A percentile compares a stretch with the other conserved stretches of the same genome.
Conservation (phyloP, 2,888 invertebrate genomes). For the Pristionchus entomophagus region DNA sequence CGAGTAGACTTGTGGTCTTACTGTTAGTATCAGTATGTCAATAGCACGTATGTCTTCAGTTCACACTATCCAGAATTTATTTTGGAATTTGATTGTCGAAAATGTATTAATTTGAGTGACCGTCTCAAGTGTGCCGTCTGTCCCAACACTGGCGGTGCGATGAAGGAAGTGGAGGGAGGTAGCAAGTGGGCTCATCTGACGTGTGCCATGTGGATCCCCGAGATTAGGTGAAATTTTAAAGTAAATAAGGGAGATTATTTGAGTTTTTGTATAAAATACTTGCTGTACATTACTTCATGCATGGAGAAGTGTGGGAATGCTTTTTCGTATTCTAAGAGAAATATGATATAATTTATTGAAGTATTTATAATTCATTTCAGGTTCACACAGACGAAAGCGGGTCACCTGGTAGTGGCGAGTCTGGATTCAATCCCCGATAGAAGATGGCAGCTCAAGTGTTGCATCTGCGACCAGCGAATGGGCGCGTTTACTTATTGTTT, state of each 20-base stretch:
- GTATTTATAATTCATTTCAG: too few relatives aligned
- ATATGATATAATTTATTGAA: too few relatives aligned
- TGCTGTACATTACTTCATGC: too few relatives aligned
- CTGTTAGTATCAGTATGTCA: too few relatives aligned
- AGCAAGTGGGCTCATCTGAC: constrained; percentile 98
- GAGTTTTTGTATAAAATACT: too few relatives aligned
- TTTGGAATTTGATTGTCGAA: too few relatives aligned
- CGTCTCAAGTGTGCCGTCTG: constrained; percentile 94
- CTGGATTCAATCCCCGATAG: constrained; percentile 92
- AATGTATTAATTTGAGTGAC: constrained; percentile 51
- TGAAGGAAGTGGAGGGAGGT: constrained; percentile 95
- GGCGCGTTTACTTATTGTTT: too few relatives aligned
- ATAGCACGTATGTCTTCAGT: too few relatives aligned
- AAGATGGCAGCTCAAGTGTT: constrained; percentile 82
- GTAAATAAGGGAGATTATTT: too few relatives aligned
- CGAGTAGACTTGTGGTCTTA: not conserved
- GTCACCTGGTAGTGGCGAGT: constrained; percentile 97
- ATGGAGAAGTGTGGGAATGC: too few relatives aligned
- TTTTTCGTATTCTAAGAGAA: too few relatives aligned
- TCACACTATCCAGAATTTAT: too few relatives aligned
- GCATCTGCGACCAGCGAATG: constrained; percentile 90
- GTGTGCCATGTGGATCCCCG: constrained; percentile 98
- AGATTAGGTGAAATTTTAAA: constrained; percentile 77
- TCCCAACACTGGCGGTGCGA: constrained; percentile 95
- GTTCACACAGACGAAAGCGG: not conserved